Conservation (phyloP, 2,113 vertebrate species). For the Oxygymnocypris stewartii region DNA sequence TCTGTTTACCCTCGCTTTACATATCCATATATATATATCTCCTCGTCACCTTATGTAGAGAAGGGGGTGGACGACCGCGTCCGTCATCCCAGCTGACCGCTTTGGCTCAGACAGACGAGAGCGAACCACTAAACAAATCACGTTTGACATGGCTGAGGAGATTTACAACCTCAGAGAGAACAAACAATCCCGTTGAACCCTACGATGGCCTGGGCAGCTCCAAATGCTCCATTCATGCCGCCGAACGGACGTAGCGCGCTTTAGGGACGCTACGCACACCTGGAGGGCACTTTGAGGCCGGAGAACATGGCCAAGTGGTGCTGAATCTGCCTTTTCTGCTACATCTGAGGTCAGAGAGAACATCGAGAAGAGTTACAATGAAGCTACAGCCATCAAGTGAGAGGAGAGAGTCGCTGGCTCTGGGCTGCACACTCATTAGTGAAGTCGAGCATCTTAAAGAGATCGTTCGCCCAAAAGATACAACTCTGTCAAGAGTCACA, state of each 20-base stretch:
- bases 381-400: background rate
- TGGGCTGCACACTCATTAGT: background rate
- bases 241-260: background rate
- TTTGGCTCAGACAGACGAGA: constrained; percentile 46
- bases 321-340: background rate
- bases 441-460: background rate
- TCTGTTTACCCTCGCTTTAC: background rate
- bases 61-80: constrained; percentile 18
- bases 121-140: constrained; percentile 50
- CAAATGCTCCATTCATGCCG: constrained; percentile 23
- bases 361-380: constrained; percentile 1
- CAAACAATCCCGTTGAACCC: constrained; percentile 43
- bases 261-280: constrained; percentile 15
- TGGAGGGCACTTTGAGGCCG: constrained; percentile 19
- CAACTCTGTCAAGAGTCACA: no score
- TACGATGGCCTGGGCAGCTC: background rate
- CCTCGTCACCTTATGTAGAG: background rate
- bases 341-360: background rate
- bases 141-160: constrained; percentile 67
- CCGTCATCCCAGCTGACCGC: constrained; percentile 62
- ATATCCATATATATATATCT: background rate
- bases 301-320: background rate
- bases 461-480: background rate
- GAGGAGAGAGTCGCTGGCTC: background rate
- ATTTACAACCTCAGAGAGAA: constrained; percentile 69